phyloP scores from a whole-genome alignment of 2,888 invertebrate species.

The Rambutsinella grinnellia region DNA sequence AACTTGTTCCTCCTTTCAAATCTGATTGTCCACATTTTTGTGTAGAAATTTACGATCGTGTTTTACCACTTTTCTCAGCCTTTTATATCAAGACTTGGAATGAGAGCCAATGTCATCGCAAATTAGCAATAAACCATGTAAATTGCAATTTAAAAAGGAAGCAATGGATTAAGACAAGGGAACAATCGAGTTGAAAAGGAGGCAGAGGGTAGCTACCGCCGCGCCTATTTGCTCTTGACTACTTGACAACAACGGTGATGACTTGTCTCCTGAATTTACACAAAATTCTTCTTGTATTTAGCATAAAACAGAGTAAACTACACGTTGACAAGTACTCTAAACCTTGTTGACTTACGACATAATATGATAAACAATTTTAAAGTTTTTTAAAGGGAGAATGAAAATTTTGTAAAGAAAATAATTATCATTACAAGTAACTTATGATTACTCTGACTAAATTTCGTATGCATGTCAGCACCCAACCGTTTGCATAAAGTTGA shows the following conservation, averaged over 20 bases:
- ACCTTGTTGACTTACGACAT: slow-evolving; percentile 41
- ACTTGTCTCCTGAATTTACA: not conserved
- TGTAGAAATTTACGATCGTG: slow-evolving; percentile 41
- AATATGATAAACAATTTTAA: slow-evolving; percentile 32
- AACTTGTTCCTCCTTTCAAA: not conserved
- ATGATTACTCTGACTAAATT: slow-evolving; percentile 10
- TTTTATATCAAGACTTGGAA: slow-evolving; percentile 10
- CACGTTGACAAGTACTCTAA: slow-evolving; percentile 35
- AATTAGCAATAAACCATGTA: slow-evolving; percentile 44
- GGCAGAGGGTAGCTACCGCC: not conserved
- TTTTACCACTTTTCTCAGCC: slow-evolving; percentile 31
- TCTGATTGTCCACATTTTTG: slow-evolving; percentile 24
- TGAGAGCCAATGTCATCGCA: slow-evolving; percentile 29
- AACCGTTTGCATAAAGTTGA: slow-evolving; percentile 12
- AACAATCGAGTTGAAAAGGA: slow-evolving; percentile 8
- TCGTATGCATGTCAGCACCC: slow-evolving; percentile 35
- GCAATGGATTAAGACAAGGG: slow-evolving; percentile 13
- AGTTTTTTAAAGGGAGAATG: slow-evolving; percentile 2
- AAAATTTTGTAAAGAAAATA: not conserved
- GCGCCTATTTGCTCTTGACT: not conserved
- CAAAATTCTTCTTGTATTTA: not conserved
- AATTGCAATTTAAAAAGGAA: slow-evolving; percentile 18
- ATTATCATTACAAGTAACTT: not conserved
- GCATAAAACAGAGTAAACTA: not conserved
- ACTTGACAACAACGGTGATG: not conserved